Evolutionary conservation across 2,797 vertebrate species (phyloP).

Genomic region (Parauchenoglanis ngamensis): DNA sequence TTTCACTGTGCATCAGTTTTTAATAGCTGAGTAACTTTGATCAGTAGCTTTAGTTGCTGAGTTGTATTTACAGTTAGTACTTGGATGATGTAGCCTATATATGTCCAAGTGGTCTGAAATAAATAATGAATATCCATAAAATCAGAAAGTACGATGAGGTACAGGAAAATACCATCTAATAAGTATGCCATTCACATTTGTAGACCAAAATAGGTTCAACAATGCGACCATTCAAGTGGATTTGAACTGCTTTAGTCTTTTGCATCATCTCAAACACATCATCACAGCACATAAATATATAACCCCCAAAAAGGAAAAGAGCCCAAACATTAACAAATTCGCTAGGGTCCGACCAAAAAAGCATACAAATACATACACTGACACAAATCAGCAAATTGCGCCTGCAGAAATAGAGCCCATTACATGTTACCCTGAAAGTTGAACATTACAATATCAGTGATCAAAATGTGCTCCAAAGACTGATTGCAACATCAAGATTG

Average conservation of each 20-base stretch:
- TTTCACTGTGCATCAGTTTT: not conserved
- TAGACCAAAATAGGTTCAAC: not conserved
- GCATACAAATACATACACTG: not conserved
- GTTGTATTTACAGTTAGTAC: not conserved
- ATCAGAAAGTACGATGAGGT: not conserved
- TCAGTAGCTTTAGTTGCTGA: not conserved
- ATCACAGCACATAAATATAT: not conserved
- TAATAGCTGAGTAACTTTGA: not conserved
- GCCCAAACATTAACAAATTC: not conserved
- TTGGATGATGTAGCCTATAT: not conserved
- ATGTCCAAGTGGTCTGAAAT: not conserved
- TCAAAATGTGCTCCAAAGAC: conserved; percentile 21
- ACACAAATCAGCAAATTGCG: not conserved
- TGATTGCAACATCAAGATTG: conserved; percentile 5
- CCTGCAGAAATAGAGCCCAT: not conserved
- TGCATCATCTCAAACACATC: not conserved
- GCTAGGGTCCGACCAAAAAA: too few species aligned
- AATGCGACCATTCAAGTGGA: not conserved
- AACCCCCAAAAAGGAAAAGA: not conserved
- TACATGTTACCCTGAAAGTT: conserved; percentile 7
- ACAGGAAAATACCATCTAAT: not conserved
- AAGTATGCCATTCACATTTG: not conserved
- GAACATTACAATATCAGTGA: conserved; percentile 37
- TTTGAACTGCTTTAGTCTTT: not conserved
- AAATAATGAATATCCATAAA: not conserved